phyloP scores from a whole-genome alignment of 2,888 invertebrate genomes.

The Anthoptus insignis region DNA sequence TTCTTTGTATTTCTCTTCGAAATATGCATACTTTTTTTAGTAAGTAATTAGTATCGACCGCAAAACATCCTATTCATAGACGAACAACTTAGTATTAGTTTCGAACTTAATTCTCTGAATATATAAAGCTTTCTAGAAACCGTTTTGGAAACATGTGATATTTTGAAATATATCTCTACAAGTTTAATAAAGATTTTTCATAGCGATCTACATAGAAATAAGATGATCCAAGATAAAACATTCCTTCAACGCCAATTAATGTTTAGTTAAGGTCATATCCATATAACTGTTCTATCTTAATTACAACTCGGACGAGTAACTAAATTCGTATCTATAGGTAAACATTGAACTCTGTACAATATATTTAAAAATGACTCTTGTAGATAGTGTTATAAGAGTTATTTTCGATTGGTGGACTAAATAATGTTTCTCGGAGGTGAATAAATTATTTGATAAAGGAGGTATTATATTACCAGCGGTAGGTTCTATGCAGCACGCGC shows the following conservation, averaged over 20 bases:
- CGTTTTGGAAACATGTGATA: no score
- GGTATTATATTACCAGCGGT: constrained; percentile 66
- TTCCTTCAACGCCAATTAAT: constrained; percentile 32
- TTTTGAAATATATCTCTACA: no score
- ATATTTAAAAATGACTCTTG: constrained; percentile 9
- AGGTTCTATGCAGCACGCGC: constrained; percentile 62
- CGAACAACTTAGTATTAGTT: no score
- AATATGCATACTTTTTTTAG: no score
- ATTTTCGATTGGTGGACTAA: constrained; percentile 8
- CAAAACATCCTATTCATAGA: no score
- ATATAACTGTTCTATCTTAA: constrained; percentile 16
- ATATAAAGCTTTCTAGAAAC: no score
- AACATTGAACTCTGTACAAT: background rate
- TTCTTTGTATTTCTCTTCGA: no score
- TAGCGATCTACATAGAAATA: constrained; percentile 12
- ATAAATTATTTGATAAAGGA: constrained; percentile 64
- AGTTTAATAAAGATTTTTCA: background rate
- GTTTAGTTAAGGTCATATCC: constrained; percentile 8
- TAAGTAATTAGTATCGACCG: no score
- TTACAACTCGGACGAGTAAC: constrained; percentile 8
- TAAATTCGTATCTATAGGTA: constrained; percentile 14
- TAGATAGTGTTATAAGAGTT: background rate
- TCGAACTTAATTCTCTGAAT: no score
- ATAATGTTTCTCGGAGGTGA: constrained; percentile 45
- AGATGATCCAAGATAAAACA: constrained; percentile 9